Evolutionary conservation across 2,113 vertebrate genomes (phyloP).

Genomic region (Empidonax traillii): DNA sequence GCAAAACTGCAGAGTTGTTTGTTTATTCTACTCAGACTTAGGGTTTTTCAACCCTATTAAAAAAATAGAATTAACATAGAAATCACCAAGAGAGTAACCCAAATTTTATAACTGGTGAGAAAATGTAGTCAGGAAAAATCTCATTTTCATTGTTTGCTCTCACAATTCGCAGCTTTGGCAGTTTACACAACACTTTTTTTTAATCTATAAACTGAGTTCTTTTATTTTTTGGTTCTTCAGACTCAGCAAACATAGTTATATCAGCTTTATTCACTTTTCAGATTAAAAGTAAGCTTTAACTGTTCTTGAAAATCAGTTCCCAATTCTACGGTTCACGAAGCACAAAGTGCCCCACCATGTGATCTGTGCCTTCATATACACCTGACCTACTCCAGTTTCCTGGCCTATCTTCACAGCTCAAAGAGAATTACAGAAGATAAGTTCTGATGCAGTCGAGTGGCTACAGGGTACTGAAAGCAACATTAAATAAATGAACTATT

Average conservation of each 20-base stretch:
- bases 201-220: not conserved
- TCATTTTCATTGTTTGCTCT: not conserved
- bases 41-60: not conserved
- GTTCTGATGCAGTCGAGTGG: conserved; percentile 36
- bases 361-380: not conserved
- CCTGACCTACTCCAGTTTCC: conserved; percentile 44
- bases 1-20: not conserved
- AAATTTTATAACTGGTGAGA: not conserved
- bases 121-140: not conserved
- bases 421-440: conserved; percentile 58
- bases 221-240: not conserved
- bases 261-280: not conserved
- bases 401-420: conserved; percentile 47
- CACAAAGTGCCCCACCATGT: not conserved
- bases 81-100: not conserved
- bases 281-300: not conserved
- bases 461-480: conserved; percentile 29
- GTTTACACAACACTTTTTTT: not conserved
- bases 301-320: not conserved
- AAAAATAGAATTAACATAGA: not conserved
- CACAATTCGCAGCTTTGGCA: not conserved
- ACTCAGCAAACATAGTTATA: not conserved
- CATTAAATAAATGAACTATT: conserved; percentile 59
- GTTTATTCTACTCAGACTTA: not conserved
- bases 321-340: not conserved